A percentile compares a stretch with the other conserved stretches of the same genome.
Evolutionary conservation across 2,113 vertebrate species (phyloP).

Genomic region (Phalacrocorax aristotelis): DNA sequence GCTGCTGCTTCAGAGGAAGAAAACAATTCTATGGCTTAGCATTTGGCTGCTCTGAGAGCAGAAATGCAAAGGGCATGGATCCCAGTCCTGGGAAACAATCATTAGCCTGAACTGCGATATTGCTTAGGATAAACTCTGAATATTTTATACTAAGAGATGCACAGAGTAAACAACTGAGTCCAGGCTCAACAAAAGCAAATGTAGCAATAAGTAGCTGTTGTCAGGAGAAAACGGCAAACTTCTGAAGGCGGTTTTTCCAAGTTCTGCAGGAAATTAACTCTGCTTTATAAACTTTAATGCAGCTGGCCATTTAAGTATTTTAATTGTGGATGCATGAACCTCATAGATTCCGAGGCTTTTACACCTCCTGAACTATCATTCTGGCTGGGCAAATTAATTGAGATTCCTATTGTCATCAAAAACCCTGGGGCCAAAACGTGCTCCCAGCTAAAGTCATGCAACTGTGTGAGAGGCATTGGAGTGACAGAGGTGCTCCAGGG

Average conservation of each 20-base stretch:
- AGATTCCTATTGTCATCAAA: not conserved
- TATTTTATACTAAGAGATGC: constrained; percentile 27
- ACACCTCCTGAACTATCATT: not conserved
- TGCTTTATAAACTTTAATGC: not conserved
- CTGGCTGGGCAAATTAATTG: constrained; percentile 19
- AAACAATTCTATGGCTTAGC: constrained; percentile 51
- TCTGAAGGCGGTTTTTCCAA: not conserved
- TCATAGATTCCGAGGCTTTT: not conserved
- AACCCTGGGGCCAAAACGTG: not conserved
- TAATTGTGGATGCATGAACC: not conserved
- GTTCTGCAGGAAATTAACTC: not conserved
- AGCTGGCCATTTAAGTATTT: not conserved
- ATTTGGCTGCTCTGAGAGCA: constrained; percentile 47
- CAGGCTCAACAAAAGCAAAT: not conserved
- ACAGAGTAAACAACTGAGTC: not conserved
- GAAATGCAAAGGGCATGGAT: constrained; percentile 50
- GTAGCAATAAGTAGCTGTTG: not conserved
- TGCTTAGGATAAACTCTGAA: constrained; percentile 33
- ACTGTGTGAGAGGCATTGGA: not conserved
- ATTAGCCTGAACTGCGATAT: not conserved
- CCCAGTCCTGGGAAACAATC: constrained; percentile 39
- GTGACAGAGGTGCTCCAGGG: not conserved
- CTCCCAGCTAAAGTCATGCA: not conserved
- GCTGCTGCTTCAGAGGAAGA: constrained; percentile 56
- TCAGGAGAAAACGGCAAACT: not conserved